phyloP scores from a whole-genome alignment of 2,113 vertebrate species.

The Oreochromis spilurus region DNA sequence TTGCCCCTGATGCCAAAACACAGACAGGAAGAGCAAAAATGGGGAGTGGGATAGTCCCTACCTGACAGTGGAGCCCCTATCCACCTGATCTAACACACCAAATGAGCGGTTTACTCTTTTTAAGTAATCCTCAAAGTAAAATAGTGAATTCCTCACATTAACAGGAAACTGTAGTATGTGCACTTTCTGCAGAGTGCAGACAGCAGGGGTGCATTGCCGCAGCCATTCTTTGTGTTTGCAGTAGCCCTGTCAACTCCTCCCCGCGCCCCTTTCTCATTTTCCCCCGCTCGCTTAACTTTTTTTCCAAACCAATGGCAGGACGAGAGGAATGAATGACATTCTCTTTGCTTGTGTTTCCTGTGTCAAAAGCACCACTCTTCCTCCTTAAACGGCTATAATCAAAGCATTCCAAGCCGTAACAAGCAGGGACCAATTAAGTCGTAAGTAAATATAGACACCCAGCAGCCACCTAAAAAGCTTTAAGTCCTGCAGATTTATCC shows the following conservation, averaged over 20 bases:
- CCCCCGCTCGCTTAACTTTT: not conserved
- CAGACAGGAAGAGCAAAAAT: slow-evolving; percentile 43
- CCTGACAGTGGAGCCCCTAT: slow-evolving; percentile 24
- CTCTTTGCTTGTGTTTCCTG: slow-evolving; percentile 54
- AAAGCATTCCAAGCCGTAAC: slow-evolving; percentile 65
- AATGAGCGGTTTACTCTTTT: not conserved
- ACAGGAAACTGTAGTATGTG: not conserved
- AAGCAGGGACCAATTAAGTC: slow-evolving; percentile 66
- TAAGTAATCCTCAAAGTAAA: slow-evolving; percentile 9
- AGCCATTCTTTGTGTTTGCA: slow-evolving; percentile 62
- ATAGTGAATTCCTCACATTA: not conserved
- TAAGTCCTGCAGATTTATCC: slow-evolving; percentile 22
- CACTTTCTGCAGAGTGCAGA: slow-evolving; percentile 15
- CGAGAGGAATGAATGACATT: slow-evolving; percentile 49
- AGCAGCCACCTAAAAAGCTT: slow-evolving; percentile 30
- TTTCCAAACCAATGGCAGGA: not conserved
- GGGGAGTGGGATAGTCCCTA: slow-evolving; percentile 13
- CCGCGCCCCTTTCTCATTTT: not conserved
- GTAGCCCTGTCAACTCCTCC: slow-evolving; percentile 54
- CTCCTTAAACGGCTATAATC: slow-evolving; percentile 60
- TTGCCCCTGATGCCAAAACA: slow-evolving; percentile 66
- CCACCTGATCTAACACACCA: slow-evolving; percentile 18
- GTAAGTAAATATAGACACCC: slow-evolving; percentile 65
- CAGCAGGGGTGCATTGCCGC: slow-evolving; percentile 39
- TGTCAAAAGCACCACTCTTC: slow-evolving; percentile 63